Percentiles rank a stretch among this genome's conserved stretches.
These are phyloP conservation scores for Acestrorhynchus altus DNA, from an alignment of 2,797 vertebrate species.

Conservation along the genomic window DNA sequence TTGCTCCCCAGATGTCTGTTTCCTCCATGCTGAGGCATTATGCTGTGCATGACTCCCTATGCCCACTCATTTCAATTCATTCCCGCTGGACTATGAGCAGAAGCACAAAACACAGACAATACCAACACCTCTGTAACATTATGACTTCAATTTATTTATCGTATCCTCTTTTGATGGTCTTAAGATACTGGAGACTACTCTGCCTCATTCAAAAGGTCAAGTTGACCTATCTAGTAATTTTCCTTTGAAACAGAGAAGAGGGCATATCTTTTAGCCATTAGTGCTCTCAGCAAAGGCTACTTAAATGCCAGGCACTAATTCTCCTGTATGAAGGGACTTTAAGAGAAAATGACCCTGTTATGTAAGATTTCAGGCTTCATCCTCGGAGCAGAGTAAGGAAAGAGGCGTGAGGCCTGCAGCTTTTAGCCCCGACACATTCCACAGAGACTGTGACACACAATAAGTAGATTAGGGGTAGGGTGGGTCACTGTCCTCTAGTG, in stretches of 20 bases:
- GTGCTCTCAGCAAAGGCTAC: conserved; percentile 46
- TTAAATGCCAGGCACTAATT: conserved; percentile 57
- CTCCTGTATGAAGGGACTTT: conserved; percentile 47
- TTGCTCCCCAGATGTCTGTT: conserved; percentile 35
- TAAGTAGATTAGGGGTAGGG: conserved; percentile 53
- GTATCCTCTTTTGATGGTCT: conserved; percentile 21
- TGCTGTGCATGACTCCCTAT: conserved; percentile 33
- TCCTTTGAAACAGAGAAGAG: conserved; percentile 46
- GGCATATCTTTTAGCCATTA: conserved; percentile 41
- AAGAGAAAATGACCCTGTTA: conserved; percentile 50
- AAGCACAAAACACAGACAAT: conserved; percentile 21
- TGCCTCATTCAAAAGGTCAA: conserved; percentile 32
- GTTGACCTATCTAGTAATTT: conserved; percentile 41
- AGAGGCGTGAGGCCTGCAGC: conserved; percentile 42
- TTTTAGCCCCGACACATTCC: conserved; percentile 43
- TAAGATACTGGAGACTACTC: conserved; percentile 14
- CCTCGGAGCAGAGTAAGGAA: conserved; percentile 24
- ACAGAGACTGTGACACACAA: conserved; percentile 42
- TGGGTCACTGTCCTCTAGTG: conserved; percentile 50
- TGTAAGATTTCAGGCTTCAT: conserved; percentile 44
- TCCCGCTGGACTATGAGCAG: conserved; percentile 27
- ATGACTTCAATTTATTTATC: conserved; percentile 34
- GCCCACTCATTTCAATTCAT: conserved; percentile 33
- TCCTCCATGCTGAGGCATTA: conserved; percentile 37
- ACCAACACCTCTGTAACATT: conserved; percentile 18